Evolutionary conservation across 1,140 invertebrate genomes (phyloP).

Genomic region (Leptinotarsa undecemlineata): DNA sequence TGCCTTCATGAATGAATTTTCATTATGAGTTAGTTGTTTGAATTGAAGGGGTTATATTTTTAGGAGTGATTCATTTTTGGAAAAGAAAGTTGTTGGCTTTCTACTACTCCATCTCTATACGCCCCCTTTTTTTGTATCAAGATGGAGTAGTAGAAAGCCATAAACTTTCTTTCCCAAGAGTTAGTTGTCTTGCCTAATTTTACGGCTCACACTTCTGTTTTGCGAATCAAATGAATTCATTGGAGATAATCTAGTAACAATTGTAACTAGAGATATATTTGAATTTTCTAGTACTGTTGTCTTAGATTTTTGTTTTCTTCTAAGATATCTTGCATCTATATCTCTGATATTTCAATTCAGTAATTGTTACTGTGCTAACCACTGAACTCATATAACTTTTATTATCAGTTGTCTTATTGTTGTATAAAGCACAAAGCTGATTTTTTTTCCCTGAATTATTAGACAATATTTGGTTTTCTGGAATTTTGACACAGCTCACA

Average conservation of each 20-base stretch:
- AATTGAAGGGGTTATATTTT: too few relatives aligned
- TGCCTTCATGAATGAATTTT: constrained; percentile 6
- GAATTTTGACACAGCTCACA: neutral
- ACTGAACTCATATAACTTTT: neutral
- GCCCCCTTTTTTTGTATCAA: too few relatives aligned
- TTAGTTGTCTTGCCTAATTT: too few relatives aligned
- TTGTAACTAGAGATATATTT: neutral
- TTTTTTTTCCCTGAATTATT: neutral
- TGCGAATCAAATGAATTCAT: neutral
- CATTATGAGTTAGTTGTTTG: too few relatives aligned
- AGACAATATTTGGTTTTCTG: neutral
- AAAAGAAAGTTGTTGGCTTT: too few relatives aligned
- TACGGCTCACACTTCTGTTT: neutral
- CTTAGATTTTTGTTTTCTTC: neutral
- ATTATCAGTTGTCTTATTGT: neutral
- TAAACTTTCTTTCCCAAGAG: too few relatives aligned
- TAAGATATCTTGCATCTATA: neutral
- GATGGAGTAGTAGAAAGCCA: too few relatives aligned
- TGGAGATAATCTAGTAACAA: neutral
- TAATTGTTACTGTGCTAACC: neutral
- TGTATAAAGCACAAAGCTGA: neutral
- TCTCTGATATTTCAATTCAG: neutral
- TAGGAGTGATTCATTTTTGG: too few relatives aligned
- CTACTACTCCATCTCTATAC: too few relatives aligned
- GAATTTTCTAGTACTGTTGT: neutral